These are phyloP conservation scores for Tympanuchus pallidicinctus DNA, from an alignment of 2,113 vertebrate genomes.

Conservation along the genomic window DNA sequence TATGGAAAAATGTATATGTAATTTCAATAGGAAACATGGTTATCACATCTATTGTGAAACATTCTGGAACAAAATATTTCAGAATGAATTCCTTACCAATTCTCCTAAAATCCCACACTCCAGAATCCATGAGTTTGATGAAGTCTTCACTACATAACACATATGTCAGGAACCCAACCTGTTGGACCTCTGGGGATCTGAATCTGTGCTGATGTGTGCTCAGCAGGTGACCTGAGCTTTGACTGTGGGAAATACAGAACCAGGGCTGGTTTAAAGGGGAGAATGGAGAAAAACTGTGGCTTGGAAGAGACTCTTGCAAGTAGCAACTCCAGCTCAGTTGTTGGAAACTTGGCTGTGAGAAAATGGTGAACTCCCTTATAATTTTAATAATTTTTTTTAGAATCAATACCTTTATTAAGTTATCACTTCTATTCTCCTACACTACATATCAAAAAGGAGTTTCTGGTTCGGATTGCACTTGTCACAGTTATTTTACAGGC, in stretches of 20 bases:
- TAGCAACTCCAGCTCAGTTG: neutral
- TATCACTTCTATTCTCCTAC: neutral
- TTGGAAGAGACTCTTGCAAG: neutral
- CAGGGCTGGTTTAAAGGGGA: neutral
- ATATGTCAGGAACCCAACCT: neutral
- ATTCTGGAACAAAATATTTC: neutral
- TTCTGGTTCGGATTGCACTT: neutral
- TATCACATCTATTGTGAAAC: neutral
- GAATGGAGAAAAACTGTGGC: neutral
- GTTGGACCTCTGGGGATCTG: neutral
- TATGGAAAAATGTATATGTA: neutral
- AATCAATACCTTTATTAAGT: neutral
- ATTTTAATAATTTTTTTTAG: neutral
- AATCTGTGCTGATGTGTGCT: accelerated
- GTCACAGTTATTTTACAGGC: neutral
- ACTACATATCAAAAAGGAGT: neutral
- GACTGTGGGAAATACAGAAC: neutral
- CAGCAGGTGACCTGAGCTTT: neutral
- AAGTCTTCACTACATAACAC: neutral
- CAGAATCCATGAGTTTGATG: neutral
- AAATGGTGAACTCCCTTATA: neutral
- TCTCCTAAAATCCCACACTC: neutral
- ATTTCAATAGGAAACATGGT: neutral
- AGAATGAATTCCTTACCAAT: neutral
- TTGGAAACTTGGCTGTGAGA: neutral